Percentiles rank a stretch among this genome's conserved stretches.
Conservation (phyloP, 1,140 invertebrate genomes). For the Drosophila malerkotliana region DNA sequence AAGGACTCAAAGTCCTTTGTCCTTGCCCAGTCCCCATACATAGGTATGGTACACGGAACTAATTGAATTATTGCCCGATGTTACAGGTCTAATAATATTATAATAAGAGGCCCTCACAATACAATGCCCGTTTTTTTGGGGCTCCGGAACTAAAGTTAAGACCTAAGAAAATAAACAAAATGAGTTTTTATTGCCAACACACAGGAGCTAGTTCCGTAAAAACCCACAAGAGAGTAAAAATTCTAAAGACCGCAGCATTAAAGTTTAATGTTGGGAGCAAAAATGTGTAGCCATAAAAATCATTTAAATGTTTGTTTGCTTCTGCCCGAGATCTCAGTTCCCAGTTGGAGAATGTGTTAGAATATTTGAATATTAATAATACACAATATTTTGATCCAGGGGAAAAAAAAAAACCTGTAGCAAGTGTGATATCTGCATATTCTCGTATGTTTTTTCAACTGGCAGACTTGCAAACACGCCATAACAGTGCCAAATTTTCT, state of each 20-base stretch:
- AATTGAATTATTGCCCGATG: constrained; percentile 66
- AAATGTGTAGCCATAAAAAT: constrained; percentile 68
- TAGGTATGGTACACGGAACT: constrained; percentile 23
- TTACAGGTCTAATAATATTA: constrained; percentile 30
- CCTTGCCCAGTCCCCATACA: not conserved
- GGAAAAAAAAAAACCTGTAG: not conserved
- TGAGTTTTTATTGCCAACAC: constrained; percentile 53
- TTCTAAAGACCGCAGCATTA: constrained; percentile 62
- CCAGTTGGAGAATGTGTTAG: constrained; percentile 39
- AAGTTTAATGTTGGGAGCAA: constrained; percentile 54
- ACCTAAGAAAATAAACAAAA: constrained; percentile 57
- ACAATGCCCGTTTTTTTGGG: constrained; percentile 8
- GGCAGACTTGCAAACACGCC: not conserved
- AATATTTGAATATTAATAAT: constrained; percentile 64
- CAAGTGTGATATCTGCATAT: not conserved
- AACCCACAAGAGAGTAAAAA: constrained; percentile 39
- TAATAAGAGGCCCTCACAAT: not conserved
- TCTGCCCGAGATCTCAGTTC: not conserved
- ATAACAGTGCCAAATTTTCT: not conserved
- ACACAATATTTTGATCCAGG: constrained; percentile 3
- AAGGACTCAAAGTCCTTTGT: constrained; percentile 34
- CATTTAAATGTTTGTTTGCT: constrained; percentile 72
- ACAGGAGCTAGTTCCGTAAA: constrained; percentile 17
- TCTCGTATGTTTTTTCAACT: not conserved
- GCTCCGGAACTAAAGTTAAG: constrained; percentile 18